Evolutionary conservation across 2,888 invertebrate species (phyloP).

Genomic region (Campoplex capitator): DNA sequence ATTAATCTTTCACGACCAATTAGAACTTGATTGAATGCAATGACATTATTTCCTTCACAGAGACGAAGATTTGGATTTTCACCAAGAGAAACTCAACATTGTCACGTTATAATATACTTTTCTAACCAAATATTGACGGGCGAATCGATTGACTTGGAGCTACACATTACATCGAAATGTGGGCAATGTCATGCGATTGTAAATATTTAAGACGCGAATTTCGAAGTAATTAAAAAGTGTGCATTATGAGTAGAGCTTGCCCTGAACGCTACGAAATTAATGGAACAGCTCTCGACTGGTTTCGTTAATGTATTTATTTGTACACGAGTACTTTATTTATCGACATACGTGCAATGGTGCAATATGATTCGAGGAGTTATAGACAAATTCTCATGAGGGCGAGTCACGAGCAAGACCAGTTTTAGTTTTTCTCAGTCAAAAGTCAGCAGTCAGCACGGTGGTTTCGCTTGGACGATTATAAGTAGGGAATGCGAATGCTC

Average conservation of each 20-base stretch:
- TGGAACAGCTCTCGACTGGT: neutral
- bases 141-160: neutral
- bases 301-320: neutral
- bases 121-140: neutral
- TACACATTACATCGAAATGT: neutral
- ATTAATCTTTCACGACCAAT: neutral
- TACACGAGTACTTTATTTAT: neutral
- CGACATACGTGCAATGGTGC: neutral
- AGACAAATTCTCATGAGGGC: slow-evolving; percentile 1
- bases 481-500: slow-evolving; percentile 49
- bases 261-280: neutral
- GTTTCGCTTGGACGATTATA: slow-evolving; percentile 20
- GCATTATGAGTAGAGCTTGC: neutral
- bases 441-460: slow-evolving; percentile 3
- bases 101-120: neutral
- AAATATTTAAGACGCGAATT: neutral
- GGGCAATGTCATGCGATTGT: neutral
- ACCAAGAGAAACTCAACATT: neutral
- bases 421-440: slow-evolving; percentile 10
- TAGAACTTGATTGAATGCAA: neutral
- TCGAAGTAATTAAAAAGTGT: neutral
- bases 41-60: neutral
- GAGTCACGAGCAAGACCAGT: slow-evolving; percentile 44
- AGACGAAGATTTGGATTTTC: neutral
- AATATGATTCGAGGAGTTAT: neutral